phyloP scores from a whole-genome alignment of 2,888 invertebrate species.

The Caenorhabditis japonica region DNA sequence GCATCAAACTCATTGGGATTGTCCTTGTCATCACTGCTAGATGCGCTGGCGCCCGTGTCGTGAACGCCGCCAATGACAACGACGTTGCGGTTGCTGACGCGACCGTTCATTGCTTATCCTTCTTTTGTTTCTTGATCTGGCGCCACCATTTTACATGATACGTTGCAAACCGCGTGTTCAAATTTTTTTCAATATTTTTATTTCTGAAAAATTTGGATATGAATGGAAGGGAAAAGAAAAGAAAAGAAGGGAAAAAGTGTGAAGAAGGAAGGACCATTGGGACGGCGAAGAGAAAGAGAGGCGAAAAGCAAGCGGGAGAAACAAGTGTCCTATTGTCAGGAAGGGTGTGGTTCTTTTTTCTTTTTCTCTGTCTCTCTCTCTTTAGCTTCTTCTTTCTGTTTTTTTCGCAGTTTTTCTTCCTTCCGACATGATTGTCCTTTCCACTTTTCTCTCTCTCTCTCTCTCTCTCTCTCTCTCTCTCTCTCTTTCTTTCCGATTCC shows the following conservation, averaged over 20 bases:
- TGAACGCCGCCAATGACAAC: constrained; percentile 35
- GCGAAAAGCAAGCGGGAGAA: constrained; percentile 36
- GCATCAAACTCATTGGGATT: constrained; percentile 51
- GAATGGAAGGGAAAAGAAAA: constrained; percentile 16
- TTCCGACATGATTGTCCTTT: constrained; percentile 28
- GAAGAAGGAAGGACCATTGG: constrained; percentile 2
- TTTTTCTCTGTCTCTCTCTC: constrained; percentile 20
- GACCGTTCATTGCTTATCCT: constrained; percentile 33
- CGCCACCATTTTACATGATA: constrained; percentile 44
- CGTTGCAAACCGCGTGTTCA: constrained; percentile 2
- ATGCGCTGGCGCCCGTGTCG: constrained; percentile 18
- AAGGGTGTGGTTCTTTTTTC: constrained; percentile 48
- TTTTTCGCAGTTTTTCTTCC: constrained; percentile 43
- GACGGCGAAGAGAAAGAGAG: constrained; percentile 23
- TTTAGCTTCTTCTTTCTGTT: constrained; percentile 15
- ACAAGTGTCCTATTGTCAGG: constrained; percentile 49
- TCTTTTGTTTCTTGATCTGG: too few species aligned
- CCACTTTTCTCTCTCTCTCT: constrained; percentile 21
- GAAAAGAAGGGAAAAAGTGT: constrained; percentile 13
- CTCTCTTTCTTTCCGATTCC: too few species aligned
- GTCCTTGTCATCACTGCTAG: constrained; percentile 38
- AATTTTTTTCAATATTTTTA: neutral
- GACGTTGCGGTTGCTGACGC: constrained; percentile 47
- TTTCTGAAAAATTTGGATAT: constrained; percentile 17
- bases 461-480: too few species aligned